These are phyloP conservation scores for Coptodon rendalli DNA, from an alignment of 2,113 vertebrate species.

Conservation along the genomic window DNA sequence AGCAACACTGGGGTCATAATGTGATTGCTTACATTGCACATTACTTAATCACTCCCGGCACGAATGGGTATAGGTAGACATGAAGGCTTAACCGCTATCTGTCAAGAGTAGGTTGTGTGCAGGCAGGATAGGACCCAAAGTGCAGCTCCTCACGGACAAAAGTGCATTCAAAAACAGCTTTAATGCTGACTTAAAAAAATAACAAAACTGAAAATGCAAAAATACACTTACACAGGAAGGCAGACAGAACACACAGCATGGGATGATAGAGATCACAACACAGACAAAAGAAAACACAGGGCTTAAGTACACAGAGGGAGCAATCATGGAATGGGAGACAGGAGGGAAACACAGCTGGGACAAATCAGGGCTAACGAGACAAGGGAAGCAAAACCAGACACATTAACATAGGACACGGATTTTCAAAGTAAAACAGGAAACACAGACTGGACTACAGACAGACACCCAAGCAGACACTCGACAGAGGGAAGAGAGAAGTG, in stretches of 20 bases:
- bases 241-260: background rate
- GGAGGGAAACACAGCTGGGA: background rate
- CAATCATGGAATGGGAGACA: background rate
- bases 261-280: background rate
- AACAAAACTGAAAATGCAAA: background rate
- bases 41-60: background rate
- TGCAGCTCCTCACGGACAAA: accelerated
- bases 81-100: background rate
- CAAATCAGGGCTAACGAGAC: background rate
- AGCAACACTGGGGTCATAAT: background rate
- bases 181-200: background rate
- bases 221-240: background rate
- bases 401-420: accelerated
- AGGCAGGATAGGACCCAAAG: background rate
- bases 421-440: background rate
- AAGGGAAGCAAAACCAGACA: background rate
- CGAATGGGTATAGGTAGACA: background rate
- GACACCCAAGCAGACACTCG: background rate
- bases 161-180: background rate
- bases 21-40: background rate
- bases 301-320: background rate
- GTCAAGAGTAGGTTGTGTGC: background rate
- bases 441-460: background rate
- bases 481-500: background rate
- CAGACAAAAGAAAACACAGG: accelerated